A percentile compares a stretch with the other conserved stretches of the same genome.
phyloP scores from a whole-genome alignment of 2,113 vertebrate genomes.

The Toxotes jaculatrix region DNA sequence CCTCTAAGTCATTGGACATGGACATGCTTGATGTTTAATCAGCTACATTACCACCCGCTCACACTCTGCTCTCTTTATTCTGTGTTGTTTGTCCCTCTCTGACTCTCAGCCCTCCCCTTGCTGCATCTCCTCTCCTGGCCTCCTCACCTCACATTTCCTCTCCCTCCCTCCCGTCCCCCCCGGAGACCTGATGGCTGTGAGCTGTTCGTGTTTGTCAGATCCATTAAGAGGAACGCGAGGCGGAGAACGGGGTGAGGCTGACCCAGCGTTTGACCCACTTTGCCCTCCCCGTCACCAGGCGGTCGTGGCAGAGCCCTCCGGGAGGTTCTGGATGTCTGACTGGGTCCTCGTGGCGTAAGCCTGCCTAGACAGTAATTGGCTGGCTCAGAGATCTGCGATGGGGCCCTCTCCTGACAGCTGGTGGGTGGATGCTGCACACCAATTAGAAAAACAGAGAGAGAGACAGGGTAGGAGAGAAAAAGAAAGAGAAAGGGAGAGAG shows the following conservation, averaged over 20 bases:
- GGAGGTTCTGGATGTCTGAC: slow-evolving; percentile 61
- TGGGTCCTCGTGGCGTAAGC: slow-evolving; percentile 53
- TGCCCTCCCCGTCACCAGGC: slow-evolving; percentile 58
- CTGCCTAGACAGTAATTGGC: slow-evolving; percentile 73
- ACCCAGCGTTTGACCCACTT: slow-evolving; percentile 62
- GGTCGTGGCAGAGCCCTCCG: slow-evolving; percentile 47
- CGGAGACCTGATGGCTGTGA: slow-evolving; percentile 33
- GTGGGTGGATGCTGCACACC: slow-evolving; percentile 71
- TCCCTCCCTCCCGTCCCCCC: background rate
- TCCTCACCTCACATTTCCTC: slow-evolving; percentile 18
- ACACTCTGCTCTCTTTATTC: slow-evolving; percentile 34
- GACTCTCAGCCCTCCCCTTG: slow-evolving; percentile 4
- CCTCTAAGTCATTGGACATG: slow-evolving; percentile 12
- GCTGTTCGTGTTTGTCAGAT: slow-evolving; percentile 68
- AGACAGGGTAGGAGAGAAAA: background rate
- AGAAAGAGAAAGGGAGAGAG: background rate
- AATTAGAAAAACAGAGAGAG: slow-evolving; percentile 67
- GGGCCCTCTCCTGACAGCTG: slow-evolving; percentile 71
- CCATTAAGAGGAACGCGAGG: slow-evolving; percentile 47
- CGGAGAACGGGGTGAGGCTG: slow-evolving; percentile 1
- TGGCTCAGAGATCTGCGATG: slow-evolving; percentile 59
- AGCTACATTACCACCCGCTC: slow-evolving; percentile 52
- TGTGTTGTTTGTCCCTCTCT: slow-evolving; percentile 13
- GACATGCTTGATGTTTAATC: slow-evolving; percentile 60
- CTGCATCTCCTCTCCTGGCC: slow-evolving; percentile 14